A percentile compares a stretch with the other conserved stretches of the same genome.
phyloP scores from a whole-genome alignment of 1,140 invertebrate genomes.

The Batillaria attramentaria region DNA sequence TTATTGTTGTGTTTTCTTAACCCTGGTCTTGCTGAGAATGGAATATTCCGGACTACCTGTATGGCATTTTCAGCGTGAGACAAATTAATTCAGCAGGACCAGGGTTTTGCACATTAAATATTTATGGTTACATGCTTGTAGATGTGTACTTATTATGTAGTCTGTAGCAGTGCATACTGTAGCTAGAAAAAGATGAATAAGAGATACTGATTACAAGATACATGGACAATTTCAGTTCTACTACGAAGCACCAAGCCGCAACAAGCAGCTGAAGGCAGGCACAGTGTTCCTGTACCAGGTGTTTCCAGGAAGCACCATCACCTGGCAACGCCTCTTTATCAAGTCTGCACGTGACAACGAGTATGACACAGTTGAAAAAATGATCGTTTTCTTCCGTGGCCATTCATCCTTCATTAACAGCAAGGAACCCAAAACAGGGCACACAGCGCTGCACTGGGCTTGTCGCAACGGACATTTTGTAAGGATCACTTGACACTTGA shows the following conservation, averaged over 20 bases:
- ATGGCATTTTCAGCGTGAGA: too few species aligned
- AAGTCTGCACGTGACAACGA: conserved; percentile 66
- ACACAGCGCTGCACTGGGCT: conserved; percentile 68
- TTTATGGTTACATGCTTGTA: too few species aligned
- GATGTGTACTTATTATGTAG: too few species aligned
- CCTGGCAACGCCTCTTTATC: conserved; percentile 66
- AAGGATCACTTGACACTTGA: too few species aligned
- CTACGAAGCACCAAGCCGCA: conserved; percentile 65
- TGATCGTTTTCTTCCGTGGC: conserved; percentile 67
- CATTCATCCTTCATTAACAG: conserved; percentile 66
- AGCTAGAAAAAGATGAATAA: too few species aligned
- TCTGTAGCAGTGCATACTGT: too few species aligned
- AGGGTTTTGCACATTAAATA: too few species aligned
- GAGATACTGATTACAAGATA: too few species aligned
- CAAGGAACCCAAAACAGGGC: conserved; percentile 63
- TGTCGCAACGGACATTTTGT: conserved; percentile 66
- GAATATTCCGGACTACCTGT: too few species aligned
- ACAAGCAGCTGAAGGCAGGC: conserved; percentile 66
- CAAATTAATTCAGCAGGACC: too few species aligned
- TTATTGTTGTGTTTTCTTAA: too few species aligned
- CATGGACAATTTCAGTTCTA: conserved; percentile 64
- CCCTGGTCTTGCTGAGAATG: too few species aligned
- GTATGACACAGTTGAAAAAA: conserved; percentile 63
- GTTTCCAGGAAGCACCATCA: conserved; percentile 64
- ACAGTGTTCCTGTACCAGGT: conserved; percentile 69